These are phyloP conservation scores for Myotis pilosus DNA, from an alignment of 2,797 vertebrate genomes.

Conservation along the genomic window DNA sequence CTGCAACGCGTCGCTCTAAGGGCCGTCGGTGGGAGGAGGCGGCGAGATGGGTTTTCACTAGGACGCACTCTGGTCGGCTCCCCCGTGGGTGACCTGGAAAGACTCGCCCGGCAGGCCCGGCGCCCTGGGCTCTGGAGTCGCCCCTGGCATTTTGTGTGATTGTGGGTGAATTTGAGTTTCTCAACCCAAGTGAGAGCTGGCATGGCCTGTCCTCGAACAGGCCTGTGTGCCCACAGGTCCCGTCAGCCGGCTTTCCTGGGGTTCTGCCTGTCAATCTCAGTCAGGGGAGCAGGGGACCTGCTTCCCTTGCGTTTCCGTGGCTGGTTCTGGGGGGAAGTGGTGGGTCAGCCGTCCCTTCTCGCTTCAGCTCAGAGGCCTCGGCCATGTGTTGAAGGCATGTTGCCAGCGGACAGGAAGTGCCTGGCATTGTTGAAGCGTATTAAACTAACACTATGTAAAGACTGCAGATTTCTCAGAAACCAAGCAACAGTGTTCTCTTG, in stretches of 20 bases:
- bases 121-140: accelerated
- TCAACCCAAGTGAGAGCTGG: not conserved
- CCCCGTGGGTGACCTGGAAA: not conserved
- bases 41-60: not conserved
- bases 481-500: not conserved
- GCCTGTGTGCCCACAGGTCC: not conserved
- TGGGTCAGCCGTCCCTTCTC: not conserved
- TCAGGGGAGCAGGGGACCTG: not conserved
- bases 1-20: not conserved
- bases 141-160: not conserved
- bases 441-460: not conserved
- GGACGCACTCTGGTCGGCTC: not conserved
- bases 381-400: not conserved
- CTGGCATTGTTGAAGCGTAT: not conserved
- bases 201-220: not conserved
- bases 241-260: not conserved
- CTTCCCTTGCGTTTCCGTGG: not conserved
- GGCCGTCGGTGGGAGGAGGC: not conserved
- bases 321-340: not conserved
- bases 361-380: not conserved
- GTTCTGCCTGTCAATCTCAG: not conserved
- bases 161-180: not conserved
- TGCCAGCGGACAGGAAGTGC: not conserved
- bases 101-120: not conserved
- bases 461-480: not conserved